A percentile compares a stretch with the other conserved stretches of the same genome.
Conservation (phyloP, 1,140 invertebrate species). For the Mycetomoellerius zeteki region DNA sequence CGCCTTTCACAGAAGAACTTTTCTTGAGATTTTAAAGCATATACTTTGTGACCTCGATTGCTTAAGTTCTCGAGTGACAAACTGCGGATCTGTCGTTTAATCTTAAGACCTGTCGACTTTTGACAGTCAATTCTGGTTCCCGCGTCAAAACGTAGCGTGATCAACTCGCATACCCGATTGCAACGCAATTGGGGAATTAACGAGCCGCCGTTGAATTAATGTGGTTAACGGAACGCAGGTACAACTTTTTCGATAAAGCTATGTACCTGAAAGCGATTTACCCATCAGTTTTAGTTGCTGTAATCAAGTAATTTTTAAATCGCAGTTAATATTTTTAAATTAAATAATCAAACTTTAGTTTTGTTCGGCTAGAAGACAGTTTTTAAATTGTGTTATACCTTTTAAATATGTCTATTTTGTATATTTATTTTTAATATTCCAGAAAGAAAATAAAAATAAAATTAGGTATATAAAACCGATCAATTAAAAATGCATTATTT, state of each 20-base stretch:
- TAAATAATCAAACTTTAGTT: neutral
- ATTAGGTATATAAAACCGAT: neutral
- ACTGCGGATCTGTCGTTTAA: conserved; percentile 52
- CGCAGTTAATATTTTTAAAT: neutral
- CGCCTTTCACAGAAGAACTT: neutral
- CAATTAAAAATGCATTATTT: neutral
- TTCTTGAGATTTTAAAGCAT: conserved; percentile 30
- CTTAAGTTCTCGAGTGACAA: conserved; percentile 32
- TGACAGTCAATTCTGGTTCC: conserved; percentile 61
- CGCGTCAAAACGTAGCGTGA: conserved; percentile 30
- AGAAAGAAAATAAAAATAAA: neutral
- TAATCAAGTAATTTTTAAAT: conserved; percentile 12
- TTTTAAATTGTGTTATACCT: neutral
- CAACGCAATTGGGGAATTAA: conserved; percentile 52
- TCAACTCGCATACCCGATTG: conserved; percentile 16
- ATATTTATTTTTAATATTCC: neutral
- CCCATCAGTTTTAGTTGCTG: conserved; percentile 4
- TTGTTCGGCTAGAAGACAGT: neutral
- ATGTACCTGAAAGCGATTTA: conserved; percentile 5
- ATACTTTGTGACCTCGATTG: conserved; percentile 23
- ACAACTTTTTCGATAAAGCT: conserved; percentile 32
- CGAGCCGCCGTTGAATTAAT: conserved; percentile 53
- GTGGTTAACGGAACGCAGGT: conserved; percentile 42
- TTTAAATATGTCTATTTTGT: neutral
- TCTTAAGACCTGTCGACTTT: conserved; percentile 38